These are phyloP conservation scores for Apis cerana DNA, from an alignment of 1,140 invertebrate genomes.

Conservation along the genomic window DNA sequence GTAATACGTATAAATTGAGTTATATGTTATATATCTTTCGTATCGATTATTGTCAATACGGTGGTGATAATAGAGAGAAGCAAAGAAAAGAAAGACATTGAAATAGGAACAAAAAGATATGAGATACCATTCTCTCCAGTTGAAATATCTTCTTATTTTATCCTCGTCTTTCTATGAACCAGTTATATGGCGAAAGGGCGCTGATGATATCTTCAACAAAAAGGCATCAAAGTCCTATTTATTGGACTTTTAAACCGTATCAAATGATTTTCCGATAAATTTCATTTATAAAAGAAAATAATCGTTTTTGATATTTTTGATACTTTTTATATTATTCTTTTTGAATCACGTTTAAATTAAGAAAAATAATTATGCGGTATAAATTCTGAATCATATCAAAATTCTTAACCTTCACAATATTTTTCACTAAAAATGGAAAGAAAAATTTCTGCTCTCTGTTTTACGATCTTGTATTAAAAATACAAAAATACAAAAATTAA, in stretches of 20 bases:
- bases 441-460: too few relatives aligned
- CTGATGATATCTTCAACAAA: conserved; percentile 23
- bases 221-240: neutral
- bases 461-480: too few relatives aligned
- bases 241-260: neutral
- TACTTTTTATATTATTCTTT: neutral
- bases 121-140: neutral
- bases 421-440: too few relatives aligned
- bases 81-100: neutral
- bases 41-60: conserved; percentile 8
- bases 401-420: too few relatives aligned
- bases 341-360: too few relatives aligned
- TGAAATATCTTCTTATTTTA: conserved; percentile 2
- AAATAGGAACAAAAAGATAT: neutral
- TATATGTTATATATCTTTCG: neutral
- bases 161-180: neutral
- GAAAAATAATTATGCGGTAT: too few relatives aligned
- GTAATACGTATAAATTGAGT: neutral
- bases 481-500: neutral
- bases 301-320: neutral
- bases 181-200: neutral
- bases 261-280: conserved; percentile 14
- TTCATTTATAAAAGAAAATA: neutral
- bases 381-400: too few relatives aligned
- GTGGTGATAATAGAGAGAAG: neutral